Base-by-base conservation (phyloP, 2,888 invertebrate genomes). In the Parnassius smintheus region DNA sequence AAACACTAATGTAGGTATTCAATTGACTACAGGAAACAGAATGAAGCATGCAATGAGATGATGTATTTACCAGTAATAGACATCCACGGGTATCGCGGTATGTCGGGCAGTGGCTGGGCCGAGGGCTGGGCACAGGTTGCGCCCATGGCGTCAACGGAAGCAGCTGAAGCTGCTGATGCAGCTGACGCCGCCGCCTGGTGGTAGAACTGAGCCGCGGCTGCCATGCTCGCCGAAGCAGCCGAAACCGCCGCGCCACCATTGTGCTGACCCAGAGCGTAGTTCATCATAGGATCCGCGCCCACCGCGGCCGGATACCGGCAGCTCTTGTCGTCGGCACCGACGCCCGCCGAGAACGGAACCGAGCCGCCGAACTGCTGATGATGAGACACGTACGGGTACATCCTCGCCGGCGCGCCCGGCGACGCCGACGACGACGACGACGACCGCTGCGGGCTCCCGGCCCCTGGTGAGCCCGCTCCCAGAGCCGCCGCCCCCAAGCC, bases 41-140 rank as follows among this genome's bases (percentile, higher is more conserved):
- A 68, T 72, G 60, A 66, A 74, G 68, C 86, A 86, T 86, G 85
- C 88, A 85, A 71, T 74, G 81, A 78, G 77, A 80, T 81, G 77
- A 72, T 93, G 94, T 35, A 95, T n/a, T 49, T 94, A 97, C 98
- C 98, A 93, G 98, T 97, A 90, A 98, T 97, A 81, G 97, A 96
- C 97, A 98, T 98, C 98, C 98, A 98, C 56, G 98, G 98, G 88
- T 98, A 98, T 82, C 98, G 94, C 62, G 98, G 97, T 84, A 98
- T 96, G 91, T 98, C 98, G 57, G 97, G 96, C 82, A 98, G 95
- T 64, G 97, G 96, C 87, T 97, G 97, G 68, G 96, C 96, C 66
- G 96, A 95, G 74, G 95, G 94, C 82, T 96, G 96, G 68, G 95
- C 93, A 92, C 97, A 97, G 70, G 96, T 94, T 74, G 95, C 95